Evolutionary conservation across 2,888 invertebrate species (phyloP).

Genomic region (Bombylius major): DNA sequence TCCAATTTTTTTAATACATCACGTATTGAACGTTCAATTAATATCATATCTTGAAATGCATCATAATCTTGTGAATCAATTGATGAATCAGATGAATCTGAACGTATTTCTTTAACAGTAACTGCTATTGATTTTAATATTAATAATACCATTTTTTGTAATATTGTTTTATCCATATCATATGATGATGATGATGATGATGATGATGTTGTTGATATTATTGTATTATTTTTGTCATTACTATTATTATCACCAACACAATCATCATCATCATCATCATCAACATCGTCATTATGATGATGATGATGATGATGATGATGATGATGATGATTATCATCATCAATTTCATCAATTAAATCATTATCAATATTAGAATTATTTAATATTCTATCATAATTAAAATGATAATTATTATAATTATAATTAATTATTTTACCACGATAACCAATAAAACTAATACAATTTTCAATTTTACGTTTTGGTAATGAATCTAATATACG

Average conservation of each 20-base stretch:
- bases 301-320: not conserved
- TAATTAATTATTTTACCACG: constrained; percentile 26
- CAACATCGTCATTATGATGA: not conserved
- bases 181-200: too few relatives aligned
- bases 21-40: constrained; percentile 72
- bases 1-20: constrained; percentile 74
- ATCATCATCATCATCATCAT: not conserved
- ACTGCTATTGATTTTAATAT: constrained; percentile 81
- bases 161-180: constrained; percentile 57
- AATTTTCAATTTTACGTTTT: constrained; percentile 31
- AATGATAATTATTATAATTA: constrained; percentile 1
- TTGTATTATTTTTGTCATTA: constrained; percentile 20
- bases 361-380: constrained; percentile 2
- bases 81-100: constrained; percentile 75
- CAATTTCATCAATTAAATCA: too few relatives aligned
- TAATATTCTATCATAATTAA: constrained; percentile 36
- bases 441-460: constrained; percentile 31
- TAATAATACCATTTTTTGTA: constrained; percentile 76
- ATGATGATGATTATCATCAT: too few relatives aligned
- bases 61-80: constrained; percentile 75
- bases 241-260: not conserved
- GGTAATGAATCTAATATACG: constrained; percentile 43
- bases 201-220: constrained; percentile 22
- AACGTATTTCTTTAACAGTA: constrained; percentile 78
- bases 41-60: constrained; percentile 78